phyloP scores from a whole-genome alignment of 2,113 vertebrate genomes.

The Etheostoma cragini region DNA sequence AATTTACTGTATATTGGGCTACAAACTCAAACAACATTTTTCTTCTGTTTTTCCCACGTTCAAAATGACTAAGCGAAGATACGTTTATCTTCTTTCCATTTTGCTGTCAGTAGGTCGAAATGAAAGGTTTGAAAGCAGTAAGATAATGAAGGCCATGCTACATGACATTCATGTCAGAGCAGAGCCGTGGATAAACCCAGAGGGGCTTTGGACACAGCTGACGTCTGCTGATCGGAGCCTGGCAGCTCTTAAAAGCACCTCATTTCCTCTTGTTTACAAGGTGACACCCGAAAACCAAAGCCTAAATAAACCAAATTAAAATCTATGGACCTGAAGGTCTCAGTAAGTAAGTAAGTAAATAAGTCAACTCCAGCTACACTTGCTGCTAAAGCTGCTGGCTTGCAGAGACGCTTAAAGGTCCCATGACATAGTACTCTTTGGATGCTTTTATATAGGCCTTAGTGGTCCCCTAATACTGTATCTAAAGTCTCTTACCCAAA shows the following conservation, averaged over 20 bases:
- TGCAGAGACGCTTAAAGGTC: no score
- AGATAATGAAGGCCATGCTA: neutral
- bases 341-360: neutral
- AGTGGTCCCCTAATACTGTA: no score
- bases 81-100: neutral
- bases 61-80: neutral
- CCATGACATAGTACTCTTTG: no score
- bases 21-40: neutral
- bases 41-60: neutral
- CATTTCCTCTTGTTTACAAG: slow-evolving; percentile 19
- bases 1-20: neutral
- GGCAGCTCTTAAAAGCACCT: slow-evolving; percentile 32
- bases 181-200: neutral
- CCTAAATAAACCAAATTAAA: slow-evolving; percentile 5
- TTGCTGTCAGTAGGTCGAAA: neutral
- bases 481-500: no score
- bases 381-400: no score
- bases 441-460: no score
- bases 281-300: slow-evolving; percentile 32
- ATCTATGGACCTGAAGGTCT: slow-evolving; percentile 4
- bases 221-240: slow-evolving; percentile 15
- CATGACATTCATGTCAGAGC: slow-evolving; percentile 9
- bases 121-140: slow-evolving; percentile 1
- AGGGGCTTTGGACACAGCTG: slow-evolving; percentile 1
- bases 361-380: no score